phyloP scores from a whole-genome alignment of 2,888 invertebrate species.

The Dynastes maya region DNA sequence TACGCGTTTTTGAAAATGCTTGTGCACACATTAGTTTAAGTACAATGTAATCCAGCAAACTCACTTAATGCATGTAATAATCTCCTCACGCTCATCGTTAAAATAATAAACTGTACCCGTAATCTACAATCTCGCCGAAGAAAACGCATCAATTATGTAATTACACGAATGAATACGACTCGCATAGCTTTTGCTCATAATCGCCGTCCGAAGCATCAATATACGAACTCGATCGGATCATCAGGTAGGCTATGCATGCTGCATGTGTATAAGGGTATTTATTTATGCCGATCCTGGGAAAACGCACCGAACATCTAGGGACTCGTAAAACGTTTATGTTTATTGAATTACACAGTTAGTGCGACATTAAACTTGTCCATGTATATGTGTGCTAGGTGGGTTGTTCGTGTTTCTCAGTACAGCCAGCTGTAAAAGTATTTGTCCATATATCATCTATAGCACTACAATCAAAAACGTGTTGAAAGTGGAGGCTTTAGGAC shows the following conservation, averaged over 20 bases:
- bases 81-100: conserved; percentile 10
- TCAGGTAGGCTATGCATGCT: conserved; percentile 3
- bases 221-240: conserved; percentile 12
- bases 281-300: conserved; percentile 62
- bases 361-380: conserved; percentile 65
- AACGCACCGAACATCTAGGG: conserved; percentile 51
- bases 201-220: conserved; percentile 10
- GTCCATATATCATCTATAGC: not conserved
- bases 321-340: conserved; percentile 68
- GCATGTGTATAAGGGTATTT: conserved; percentile 55
- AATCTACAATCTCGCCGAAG: conserved; percentile 24
- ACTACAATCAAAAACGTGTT: too few species aligned
- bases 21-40: conserved; percentile 1
- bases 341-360: conserved; percentile 68
- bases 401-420: conserved; percentile 9
- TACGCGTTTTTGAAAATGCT: too few species aligned
- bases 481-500: too few species aligned
- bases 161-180: conserved; percentile 12
- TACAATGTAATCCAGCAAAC: conserved; percentile 20
- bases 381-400: conserved; percentile 2
- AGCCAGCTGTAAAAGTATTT: not conserved
- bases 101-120: conserved; percentile 24
- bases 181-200: conserved; percentile 17
- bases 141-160: conserved; percentile 38
- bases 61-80: conserved; percentile 10